These are phyloP conservation scores for Tolmerus cingulatus DNA, from an alignment of 2,888 invertebrate species.

Conservation along the genomic window DNA sequence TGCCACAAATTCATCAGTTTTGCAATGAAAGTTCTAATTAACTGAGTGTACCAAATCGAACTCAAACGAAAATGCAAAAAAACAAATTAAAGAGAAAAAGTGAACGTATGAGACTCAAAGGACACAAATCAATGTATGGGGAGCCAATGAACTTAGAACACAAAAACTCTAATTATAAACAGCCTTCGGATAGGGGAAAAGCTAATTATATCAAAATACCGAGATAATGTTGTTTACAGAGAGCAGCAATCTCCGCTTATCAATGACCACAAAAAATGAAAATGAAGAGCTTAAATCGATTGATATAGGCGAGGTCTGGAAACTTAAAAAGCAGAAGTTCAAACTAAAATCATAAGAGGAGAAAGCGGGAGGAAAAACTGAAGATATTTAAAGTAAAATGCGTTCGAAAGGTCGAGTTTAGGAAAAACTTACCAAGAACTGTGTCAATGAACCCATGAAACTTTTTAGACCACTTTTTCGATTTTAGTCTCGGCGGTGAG, in stretches of 20 bases:
- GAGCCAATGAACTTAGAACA: not conserved
- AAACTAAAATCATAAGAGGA: not conserved
- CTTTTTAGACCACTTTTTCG: slow-evolving; percentile 97
- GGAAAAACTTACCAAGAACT: slow-evolving; percentile 70
- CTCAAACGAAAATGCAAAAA: not conserved
- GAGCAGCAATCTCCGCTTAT: not conserved
- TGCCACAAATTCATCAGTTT: not conserved
- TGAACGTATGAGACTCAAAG: not conserved
- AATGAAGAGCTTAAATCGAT: not conserved
- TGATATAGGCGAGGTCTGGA: not conserved
- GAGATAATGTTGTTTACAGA: not conserved
- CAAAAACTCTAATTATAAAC: not conserved
- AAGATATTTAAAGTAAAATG: not conserved
- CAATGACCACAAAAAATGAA: not conserved
- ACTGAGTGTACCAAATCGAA: not conserved
- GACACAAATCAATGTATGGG: not conserved
- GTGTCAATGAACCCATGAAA: slow-evolving; percentile 99
- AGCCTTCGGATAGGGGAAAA: not conserved
- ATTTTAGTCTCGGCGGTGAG: slow-evolving; percentile 95
- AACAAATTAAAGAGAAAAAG: not conserved
- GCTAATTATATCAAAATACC: not conserved
- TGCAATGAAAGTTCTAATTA: not conserved
- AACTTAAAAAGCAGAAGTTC: not conserved
- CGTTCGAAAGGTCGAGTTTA: not conserved
- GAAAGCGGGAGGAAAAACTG: not conserved